Conservation (phyloP, 1,140 invertebrate species). For the Asbolus verrucosus region DNA sequence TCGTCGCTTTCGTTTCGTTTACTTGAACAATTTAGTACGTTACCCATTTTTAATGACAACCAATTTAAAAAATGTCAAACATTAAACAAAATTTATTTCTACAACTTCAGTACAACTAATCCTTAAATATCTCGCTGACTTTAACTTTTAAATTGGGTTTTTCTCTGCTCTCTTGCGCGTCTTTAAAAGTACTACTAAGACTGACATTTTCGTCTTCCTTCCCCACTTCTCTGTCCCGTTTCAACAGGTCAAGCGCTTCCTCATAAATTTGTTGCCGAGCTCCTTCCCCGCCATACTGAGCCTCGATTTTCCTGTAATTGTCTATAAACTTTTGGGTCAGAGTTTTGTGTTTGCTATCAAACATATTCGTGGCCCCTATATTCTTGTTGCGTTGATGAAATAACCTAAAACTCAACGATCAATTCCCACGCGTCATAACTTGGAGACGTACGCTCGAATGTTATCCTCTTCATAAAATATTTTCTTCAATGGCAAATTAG, state of each 20-base stretch:
- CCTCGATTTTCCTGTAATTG: slow-evolving; percentile 69
- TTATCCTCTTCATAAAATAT: slow-evolving; percentile 91
- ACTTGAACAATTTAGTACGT: not conserved
- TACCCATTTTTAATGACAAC: slow-evolving; percentile 19
- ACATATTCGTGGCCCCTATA: slow-evolving; percentile 67
- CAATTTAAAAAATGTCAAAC: slow-evolving; percentile 16
- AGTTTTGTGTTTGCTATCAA: slow-evolving; percentile 65
- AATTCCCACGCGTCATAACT: slow-evolving; percentile 5
- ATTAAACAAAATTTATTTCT: slow-evolving; percentile 1
- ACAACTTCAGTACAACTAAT: slow-evolving; percentile 39
- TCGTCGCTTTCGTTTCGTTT: too few relatives aligned
- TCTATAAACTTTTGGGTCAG: slow-evolving; percentile 72
- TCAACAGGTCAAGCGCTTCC: slow-evolving; percentile 65
- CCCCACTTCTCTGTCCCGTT: slow-evolving; percentile 53
- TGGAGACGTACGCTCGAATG: slow-evolving; percentile 80
- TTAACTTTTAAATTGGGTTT: slow-evolving; percentile 45
- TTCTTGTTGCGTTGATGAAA: slow-evolving; percentile 71
- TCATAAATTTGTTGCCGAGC: slow-evolving; percentile 67
- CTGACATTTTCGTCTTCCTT: slow-evolving; percentile 49
- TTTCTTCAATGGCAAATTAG: slow-evolving; percentile 70
- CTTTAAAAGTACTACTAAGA: slow-evolving; percentile 60
- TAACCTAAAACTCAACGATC: slow-evolving; percentile 67
- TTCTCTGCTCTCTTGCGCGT: slow-evolving; percentile 49
- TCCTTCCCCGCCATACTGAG: slow-evolving; percentile 64
- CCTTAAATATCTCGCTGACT: slow-evolving; percentile 58